These are phyloP conservation scores for Pithys albifrons DNA, from an alignment of 2,113 vertebrate species.

Conservation along the genomic window DNA sequence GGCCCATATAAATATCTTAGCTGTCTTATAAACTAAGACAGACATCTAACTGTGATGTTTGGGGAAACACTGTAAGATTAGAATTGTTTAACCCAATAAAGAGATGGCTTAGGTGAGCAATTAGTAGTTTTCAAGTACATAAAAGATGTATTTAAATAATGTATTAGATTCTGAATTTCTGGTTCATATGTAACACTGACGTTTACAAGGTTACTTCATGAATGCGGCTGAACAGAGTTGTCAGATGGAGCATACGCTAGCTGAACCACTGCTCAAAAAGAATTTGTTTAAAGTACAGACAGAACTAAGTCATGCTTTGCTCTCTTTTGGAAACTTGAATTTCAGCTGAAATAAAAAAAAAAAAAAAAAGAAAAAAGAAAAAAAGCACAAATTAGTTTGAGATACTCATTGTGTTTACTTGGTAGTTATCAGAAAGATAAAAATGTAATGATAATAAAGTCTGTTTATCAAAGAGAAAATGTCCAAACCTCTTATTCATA, in stretches of 20 bases:
- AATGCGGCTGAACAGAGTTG: not conserved
- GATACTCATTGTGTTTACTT: not conserved
- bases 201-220: not conserved
- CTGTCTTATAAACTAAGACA: no score
- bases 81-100: not conserved
- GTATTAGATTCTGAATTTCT: not conserved
- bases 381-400: not conserved
- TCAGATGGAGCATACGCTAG: not conserved
- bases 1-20: no score
- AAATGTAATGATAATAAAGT: not conserved
- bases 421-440: not conserved
- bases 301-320: not conserved
- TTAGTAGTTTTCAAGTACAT: not conserved
- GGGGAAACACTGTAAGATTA: not conserved
- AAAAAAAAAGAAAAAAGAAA: not conserved
- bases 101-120: not conserved
- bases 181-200: not conserved
- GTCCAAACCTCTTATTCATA: not conserved
- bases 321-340: not conserved
- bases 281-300: not conserved
- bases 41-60: not conserved
- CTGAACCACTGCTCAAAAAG: not conserved
- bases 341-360: not conserved
- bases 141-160: not conserved
- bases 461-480: not conserved